phyloP scores from a whole-genome alignment of 2,797 vertebrate genomes.

The Artibeus lituratus region DNA sequence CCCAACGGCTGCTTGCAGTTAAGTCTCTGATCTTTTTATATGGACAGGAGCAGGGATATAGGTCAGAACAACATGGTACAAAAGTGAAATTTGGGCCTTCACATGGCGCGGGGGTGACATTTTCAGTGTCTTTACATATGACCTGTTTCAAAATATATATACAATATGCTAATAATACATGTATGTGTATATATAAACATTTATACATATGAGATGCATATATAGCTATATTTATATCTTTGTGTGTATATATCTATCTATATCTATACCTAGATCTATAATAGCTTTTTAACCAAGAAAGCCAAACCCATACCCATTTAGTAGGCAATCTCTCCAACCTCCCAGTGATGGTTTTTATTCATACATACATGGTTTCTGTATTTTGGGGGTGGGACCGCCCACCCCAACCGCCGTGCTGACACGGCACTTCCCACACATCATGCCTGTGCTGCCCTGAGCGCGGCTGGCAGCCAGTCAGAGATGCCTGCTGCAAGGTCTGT shows the following conservation, averaged over 20 bases:
- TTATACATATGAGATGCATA: background rate
- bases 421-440: background rate
- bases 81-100: background rate
- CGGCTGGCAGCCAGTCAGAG: background rate
- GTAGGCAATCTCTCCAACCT: background rate
- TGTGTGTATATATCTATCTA: too few relatives aligned
- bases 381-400: background rate
- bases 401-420: slow-evolving; percentile 17
- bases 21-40: background rate
- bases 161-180: background rate
- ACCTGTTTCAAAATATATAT: background rate
- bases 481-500: slow-evolving; percentile 34
- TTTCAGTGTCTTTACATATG: background rate
- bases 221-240: too few relatives aligned
- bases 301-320: background rate
- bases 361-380: background rate
- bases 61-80: background rate
- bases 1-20: background rate
- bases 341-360: background rate
- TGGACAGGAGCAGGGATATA: background rate
- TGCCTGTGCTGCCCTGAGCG: background rate
- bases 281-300: too few relatives aligned
- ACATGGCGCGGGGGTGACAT: background rate
- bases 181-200: rapidly evolving
- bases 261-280: too few relatives aligned